A percentile compares a stretch with the other conserved stretches of the same genome.
These are phyloP conservation scores for Nibea albiflora DNA, from an alignment of 2,113 vertebrate genomes.

Conservation along the genomic window DNA sequence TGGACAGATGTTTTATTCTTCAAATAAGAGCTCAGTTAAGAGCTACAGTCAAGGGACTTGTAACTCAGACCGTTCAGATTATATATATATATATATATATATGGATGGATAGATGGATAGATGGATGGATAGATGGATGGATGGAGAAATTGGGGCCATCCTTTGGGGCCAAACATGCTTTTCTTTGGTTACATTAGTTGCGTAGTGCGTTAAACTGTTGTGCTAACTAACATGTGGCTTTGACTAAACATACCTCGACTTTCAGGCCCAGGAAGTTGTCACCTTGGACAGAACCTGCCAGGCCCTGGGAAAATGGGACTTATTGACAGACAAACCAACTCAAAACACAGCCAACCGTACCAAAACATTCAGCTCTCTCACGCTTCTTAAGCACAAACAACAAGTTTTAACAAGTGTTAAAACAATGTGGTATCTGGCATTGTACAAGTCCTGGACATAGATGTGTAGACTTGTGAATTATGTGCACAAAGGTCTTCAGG, in stretches of 20 bases:
- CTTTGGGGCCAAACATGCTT: neutral
- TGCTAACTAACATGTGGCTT: no score
- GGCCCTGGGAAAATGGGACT: slow-evolving; percentile 51
- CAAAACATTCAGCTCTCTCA: slow-evolving; percentile 64
- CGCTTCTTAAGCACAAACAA: slow-evolving; percentile 27
- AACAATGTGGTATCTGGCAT: slow-evolving; percentile 9
- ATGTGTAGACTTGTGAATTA: slow-evolving; percentile 20
- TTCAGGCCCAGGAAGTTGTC: slow-evolving; percentile 25
- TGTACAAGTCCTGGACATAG: slow-evolving; percentile 8
- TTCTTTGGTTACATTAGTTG: no score
- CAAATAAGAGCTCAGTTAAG: slow-evolving; percentile 14
- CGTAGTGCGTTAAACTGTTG: no score
- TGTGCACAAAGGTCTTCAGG: slow-evolving; percentile 13
- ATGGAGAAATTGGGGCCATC: neutral
- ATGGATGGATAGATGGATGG: no score
- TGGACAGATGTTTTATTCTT: slow-evolving; percentile 55
- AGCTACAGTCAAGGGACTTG: neutral
- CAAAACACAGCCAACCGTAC: slow-evolving; percentile 48
- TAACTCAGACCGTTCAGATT: slow-evolving; percentile 15
- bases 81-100: neutral
- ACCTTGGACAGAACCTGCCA: slow-evolving; percentile 57
- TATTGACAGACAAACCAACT: slow-evolving; percentile 46
- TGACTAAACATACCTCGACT: slow-evolving; percentile 1
- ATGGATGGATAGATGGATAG: no score
- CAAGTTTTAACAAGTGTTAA: no score